Evolutionary conservation across 1,140 invertebrate species (phyloP).

Genomic region (Trachelipus rathkii): DNA sequence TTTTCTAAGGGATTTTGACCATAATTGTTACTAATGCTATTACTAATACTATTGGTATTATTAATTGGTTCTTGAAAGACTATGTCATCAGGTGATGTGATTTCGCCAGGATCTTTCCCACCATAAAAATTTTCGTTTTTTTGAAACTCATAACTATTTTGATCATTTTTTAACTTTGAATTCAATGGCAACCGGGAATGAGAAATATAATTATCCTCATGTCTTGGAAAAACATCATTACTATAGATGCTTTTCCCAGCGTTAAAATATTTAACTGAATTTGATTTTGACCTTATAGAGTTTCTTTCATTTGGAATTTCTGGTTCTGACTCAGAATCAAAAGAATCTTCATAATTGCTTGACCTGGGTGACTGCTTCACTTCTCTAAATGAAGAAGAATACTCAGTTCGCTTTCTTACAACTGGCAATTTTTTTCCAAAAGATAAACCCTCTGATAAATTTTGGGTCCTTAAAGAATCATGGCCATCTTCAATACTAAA

Average conservation of each 20-base stretch:
- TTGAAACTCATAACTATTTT: background rate
- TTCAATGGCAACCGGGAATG: background rate
- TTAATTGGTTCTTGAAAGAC: background rate
- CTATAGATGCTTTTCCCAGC: too few species aligned
- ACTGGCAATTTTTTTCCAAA: background rate
- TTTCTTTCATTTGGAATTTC: background rate
- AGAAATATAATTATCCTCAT: background rate
- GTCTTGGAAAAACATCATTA: too few species aligned
- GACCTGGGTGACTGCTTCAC: background rate
- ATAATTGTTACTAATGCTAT: background rate
- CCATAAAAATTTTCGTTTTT: background rate
- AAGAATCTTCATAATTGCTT: background rate
- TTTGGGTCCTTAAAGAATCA: too few species aligned
- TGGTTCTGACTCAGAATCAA: background rate
- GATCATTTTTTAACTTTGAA: background rate
- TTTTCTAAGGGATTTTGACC: background rate
- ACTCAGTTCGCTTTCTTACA: background rate
- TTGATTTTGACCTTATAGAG: too few species aligned
- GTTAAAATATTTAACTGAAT: too few species aligned
- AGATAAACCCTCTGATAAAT: background rate
- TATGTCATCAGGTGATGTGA: constrained; percentile 3
- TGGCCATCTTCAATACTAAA: too few species aligned
- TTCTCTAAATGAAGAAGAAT: background rate
- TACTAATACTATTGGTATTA: background rate
- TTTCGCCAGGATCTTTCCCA: background rate